Conservation (phyloP, 2,113 vertebrate genomes). For the Melanerpes aurifrons region DNA sequence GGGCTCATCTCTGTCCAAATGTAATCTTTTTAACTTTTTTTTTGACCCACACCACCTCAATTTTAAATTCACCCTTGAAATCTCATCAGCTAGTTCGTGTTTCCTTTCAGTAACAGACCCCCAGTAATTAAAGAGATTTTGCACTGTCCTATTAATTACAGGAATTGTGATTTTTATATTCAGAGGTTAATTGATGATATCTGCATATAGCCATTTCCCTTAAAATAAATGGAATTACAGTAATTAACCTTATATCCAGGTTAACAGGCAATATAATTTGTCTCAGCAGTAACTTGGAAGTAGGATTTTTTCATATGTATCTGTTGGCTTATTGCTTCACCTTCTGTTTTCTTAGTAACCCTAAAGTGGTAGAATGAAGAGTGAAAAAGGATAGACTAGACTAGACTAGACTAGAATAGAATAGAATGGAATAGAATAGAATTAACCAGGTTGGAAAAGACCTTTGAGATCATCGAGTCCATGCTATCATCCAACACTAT, state of each 20-base stretch:
- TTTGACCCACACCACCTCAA: background rate
- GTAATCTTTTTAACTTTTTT: background rate
- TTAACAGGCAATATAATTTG: conserved; percentile 21
- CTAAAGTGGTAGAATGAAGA: background rate
- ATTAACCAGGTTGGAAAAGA: too few relatives aligned
- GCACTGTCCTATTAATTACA: conserved; percentile 55
- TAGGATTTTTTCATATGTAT: background rate
- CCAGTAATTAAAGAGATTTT: conserved; percentile 56
- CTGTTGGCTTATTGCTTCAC: background rate
- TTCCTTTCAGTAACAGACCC: background rate
- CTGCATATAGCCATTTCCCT: conserved; percentile 26
- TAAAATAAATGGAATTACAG: conserved; percentile 17
- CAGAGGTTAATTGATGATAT: conserved; percentile 47
- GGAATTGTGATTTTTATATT: conserved; percentile 48
- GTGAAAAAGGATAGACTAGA: background rate
- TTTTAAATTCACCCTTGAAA: conserved; percentile 36
- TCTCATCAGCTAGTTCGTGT: conserved; percentile 21
- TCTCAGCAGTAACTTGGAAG: background rate
- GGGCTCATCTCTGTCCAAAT: background rate
- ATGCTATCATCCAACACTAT: too few relatives aligned
- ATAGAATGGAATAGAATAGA: too few relatives aligned
- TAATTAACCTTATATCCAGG: conserved; percentile 43
- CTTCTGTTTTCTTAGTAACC: background rate
- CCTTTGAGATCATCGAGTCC: too few relatives aligned
- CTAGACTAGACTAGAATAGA: too few relatives aligned